A percentile compares a stretch with the other conserved stretches of the same genome.
Evolutionary conservation across 2,888 invertebrate species (phyloP).

Genomic region (Lymantria dispar): DNA sequence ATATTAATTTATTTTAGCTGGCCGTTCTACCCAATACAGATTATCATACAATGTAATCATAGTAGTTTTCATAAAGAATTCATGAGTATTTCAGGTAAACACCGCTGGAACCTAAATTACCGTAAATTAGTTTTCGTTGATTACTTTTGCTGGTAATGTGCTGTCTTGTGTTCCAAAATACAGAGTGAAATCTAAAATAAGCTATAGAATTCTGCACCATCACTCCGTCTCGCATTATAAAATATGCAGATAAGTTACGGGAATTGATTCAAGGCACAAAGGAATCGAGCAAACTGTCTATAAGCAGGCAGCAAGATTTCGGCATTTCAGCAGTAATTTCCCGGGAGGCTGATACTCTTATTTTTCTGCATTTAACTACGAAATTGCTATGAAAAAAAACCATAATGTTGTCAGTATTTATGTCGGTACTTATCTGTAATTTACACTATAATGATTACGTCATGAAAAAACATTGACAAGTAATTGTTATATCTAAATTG

Average conservation of each 20-base stretch:
- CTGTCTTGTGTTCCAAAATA: conserved; percentile 35
- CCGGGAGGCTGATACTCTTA: conserved; percentile 70
- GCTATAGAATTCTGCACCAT: conserved; percentile 53
- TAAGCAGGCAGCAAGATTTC: conserved; percentile 71
- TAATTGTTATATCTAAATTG: too few relatives aligned
- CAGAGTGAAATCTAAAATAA: conserved; percentile 20
- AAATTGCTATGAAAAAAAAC: background rate
- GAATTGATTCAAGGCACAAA: conserved; percentile 80
- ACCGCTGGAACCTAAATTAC: conserved; percentile 16
- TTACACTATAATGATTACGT: too few relatives aligned
- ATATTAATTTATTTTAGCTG: background rate
- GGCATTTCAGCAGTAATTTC: conserved; percentile 72
- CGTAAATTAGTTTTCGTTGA: conserved; percentile 28
- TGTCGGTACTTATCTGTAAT: too few relatives aligned
- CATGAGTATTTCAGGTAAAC: conserved; percentile 2
- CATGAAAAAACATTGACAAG: too few relatives aligned
- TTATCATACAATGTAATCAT: background rate
- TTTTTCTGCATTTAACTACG: background rate
- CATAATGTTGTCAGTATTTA: background rate
- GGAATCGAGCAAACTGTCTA: conserved; percentile 68
- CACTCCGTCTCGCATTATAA: conserved; percentile 74
- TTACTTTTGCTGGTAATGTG: conserved; percentile 37
- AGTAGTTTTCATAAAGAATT: background rate
- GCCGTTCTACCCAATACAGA: background rate
- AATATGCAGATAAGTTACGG: conserved; percentile 81